Evolutionary conservation across 2,113 vertebrate species (phyloP).

Genomic region (Tyto alba): DNA sequence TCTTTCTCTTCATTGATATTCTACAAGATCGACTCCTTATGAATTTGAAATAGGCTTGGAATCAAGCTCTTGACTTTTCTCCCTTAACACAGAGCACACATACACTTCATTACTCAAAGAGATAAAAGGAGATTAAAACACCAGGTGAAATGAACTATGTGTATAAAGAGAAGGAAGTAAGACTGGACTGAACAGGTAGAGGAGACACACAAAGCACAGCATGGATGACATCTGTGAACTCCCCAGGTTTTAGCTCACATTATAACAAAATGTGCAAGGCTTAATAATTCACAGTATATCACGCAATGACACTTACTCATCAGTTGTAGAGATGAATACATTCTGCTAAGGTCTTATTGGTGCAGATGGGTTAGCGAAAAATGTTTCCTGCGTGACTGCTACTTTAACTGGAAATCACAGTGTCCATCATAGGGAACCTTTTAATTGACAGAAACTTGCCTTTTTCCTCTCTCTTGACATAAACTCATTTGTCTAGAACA

Average conservation of each 20-base stretch:
- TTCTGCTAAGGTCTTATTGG: not conserved
- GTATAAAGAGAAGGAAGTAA: not conserved
- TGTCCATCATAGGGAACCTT: not conserved
- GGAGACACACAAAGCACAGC: too few relatives aligned
- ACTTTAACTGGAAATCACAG: not conserved
- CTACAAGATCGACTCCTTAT: not conserved
- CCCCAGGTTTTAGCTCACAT: not conserved
- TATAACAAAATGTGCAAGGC: not conserved
- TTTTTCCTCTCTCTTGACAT: not conserved
- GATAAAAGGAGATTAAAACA: not conserved
- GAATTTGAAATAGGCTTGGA: not conserved
- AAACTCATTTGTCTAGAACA: not conserved
- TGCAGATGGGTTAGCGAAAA: not conserved
- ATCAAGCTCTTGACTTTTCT: not conserved
- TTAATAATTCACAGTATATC: not conserved
- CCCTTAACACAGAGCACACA: not conserved
- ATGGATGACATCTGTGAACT: not conserved
- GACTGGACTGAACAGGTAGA: not conserved
- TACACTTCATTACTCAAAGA: not conserved
- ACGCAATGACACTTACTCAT: not conserved
- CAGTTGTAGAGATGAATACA: not conserved
- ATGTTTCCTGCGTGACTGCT: not conserved
- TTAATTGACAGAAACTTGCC: not conserved
- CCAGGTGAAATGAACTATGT: not conserved
- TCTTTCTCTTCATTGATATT: not conserved